Evolutionary conservation across 2,888 invertebrate species (phyloP).

Genomic region (Disparrhopalites patrizii): DNA sequence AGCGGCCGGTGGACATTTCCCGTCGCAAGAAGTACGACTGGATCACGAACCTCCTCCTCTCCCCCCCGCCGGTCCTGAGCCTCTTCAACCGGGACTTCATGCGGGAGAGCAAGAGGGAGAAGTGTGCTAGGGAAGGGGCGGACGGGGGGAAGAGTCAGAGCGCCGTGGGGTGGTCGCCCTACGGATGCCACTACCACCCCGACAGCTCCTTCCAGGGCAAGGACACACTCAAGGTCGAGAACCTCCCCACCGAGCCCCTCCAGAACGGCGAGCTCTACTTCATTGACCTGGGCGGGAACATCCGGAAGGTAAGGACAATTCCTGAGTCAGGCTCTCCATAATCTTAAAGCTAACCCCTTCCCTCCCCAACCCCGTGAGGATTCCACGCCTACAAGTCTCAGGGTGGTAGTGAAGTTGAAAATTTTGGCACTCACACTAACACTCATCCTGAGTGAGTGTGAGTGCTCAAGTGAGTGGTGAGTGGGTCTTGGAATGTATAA

Average conservation of each 20-base stretch:
- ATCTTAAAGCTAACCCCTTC: too few relatives aligned
- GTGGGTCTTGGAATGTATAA: too few relatives aligned
- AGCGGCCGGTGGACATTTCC: constrained; percentile 86
- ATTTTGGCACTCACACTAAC: too few relatives aligned
- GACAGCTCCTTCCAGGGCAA: constrained; percentile 71
- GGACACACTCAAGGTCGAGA: constrained; percentile 78
- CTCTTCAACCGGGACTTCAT: constrained; percentile 45
- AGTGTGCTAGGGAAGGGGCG: constrained; percentile 25
- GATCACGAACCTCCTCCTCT: constrained; percentile 44
- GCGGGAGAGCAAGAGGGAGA: constrained; percentile 38
- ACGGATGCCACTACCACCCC: constrained; percentile 86
- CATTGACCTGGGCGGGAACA: constrained; percentile 88
- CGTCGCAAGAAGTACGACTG: constrained; percentile 78
- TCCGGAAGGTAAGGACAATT: constrained; percentile 63
- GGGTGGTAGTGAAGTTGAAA: too few relatives aligned
- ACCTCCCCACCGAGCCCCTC: constrained; percentile 78
- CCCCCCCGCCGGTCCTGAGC: constrained; percentile 40
- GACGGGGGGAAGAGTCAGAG: constrained; percentile 30
- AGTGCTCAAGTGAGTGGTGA: too few relatives aligned
- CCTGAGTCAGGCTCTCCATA: too few relatives aligned
- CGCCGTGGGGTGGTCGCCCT: constrained; percentile 68
- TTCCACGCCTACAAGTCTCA: too few relatives aligned
- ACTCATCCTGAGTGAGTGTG: too few relatives aligned
- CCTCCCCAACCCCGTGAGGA: too few relatives aligned
- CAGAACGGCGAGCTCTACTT: constrained; percentile 89